A percentile compares a stretch with the other conserved stretches of the same genome.
These are phyloP conservation scores for Nephrotoma guestfalica DNA, from an alignment of 2,888 invertebrate species.

Conservation along the genomic window DNA sequence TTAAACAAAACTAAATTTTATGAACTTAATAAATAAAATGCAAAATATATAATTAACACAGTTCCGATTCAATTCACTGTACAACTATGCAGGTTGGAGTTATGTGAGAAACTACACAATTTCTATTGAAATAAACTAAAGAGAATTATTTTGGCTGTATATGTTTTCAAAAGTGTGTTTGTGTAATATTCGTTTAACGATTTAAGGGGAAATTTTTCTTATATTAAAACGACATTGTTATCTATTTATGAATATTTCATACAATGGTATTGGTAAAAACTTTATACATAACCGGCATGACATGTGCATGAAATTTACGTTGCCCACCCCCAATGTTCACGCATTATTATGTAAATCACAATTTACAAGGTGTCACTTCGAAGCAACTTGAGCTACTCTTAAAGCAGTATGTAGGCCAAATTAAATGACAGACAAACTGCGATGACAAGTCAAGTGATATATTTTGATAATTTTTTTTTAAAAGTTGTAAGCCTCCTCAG, in stretches of 20 bases:
- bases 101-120: slow-evolving; percentile 6
- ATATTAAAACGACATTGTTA: not conserved
- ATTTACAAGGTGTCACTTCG: no score
- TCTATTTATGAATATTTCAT: not conserved
- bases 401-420: no score
- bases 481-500: no score
- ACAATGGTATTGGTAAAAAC: not conserved
- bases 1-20: not conserved
- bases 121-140: not conserved
- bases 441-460: no score
- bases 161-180: not conserved
- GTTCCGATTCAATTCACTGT: not conserved
- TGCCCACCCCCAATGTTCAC: no score
- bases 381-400: no score
- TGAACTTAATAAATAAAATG: not conserved
- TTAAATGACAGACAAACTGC: no score
- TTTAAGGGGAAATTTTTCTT: not conserved
- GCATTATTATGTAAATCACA: no score
- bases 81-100: not conserved
- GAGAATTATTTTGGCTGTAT: not conserved
- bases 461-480: no score
- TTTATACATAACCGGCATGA: not conserved
- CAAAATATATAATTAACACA: not conserved
- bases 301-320: no score
- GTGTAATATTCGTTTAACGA: not conserved